Evolutionary conservation across 2,113 vertebrate genomes (phyloP), one percentile per base, ranked within the genome.

Genomic region (Sterrhoptilus dennistouni): DNA sequence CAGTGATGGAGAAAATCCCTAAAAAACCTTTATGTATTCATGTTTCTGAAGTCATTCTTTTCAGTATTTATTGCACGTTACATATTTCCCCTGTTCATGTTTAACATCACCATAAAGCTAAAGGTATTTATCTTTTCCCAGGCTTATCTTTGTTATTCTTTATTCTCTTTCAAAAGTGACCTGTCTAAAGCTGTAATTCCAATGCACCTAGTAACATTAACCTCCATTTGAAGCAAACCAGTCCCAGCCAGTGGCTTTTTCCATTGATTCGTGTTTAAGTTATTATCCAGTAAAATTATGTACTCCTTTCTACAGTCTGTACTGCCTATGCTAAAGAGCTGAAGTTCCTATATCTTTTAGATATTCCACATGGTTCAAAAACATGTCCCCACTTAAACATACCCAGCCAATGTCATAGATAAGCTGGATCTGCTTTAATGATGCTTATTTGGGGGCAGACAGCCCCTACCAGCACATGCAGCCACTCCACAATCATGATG

Each of bases 171-270:
- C 79, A 94, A 61, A 95, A 94, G 19, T 86, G 74, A 45, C 68
- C 79, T 91, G 38, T 96, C 91, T 90, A 60, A 94, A 94, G 14
- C 22, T n/a, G 4, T 95, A 93, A 94, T 97, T 95, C 85, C 80
- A 80, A 52, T 70, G 40, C 35, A 18, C 17, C 47, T 90, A 56
- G 24, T 75, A 77, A 31, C 28, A 80, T 70, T 65, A 90, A 78
- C 94, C 91, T 83, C 52, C 52, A 45, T 93, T 96, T 10, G 11
- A 83, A 95, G 91, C 76, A 61, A 87, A 78, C 70, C 36, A 52
- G 42, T 87, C 89, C 28, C n/a, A 79, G 76, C 44, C 71, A 87
- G 70, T 74, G 74, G 38, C 83, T 80, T 40, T 96, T 96, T 94
- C 78, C 71, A 40, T 94, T 89, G 76, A 47, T 74, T 83, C 79